phyloP scores from a whole-genome alignment of 2,888 invertebrate genomes.

The Deilephila porcellus region DNA sequence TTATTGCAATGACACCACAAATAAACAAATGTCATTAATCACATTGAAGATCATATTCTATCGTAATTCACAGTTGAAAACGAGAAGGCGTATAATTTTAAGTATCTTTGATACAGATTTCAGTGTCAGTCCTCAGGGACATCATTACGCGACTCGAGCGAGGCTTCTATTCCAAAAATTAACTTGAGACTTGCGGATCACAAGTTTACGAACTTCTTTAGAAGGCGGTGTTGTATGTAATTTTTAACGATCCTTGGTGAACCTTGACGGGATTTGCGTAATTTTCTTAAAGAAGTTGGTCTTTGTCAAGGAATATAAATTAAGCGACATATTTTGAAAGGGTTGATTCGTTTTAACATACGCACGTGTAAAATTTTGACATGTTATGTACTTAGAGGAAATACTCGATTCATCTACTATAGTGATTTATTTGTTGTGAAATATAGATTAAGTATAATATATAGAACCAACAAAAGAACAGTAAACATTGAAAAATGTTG shows the following conservation, averaged over 20 bases:
- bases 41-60: not conserved
- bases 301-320: not conserved
- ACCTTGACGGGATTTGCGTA: not conserved
- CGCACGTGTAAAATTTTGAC: no score
- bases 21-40: not conserved
- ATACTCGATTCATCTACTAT: no score
- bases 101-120: conserved; percentile 22
- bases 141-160: conserved; percentile 42
- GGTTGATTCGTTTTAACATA: not conserved
- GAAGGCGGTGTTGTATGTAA: conserved; percentile 16
- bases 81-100: conserved; percentile 24
- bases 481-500: no score
- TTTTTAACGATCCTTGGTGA: conserved; percentile 9
- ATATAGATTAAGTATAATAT: no score
- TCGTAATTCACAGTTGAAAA: not conserved
- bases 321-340: not conserved
- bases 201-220: conserved; percentile 29
- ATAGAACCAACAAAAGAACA: no score
- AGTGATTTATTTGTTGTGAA: no score
- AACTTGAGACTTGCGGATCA: conserved; percentile 23
- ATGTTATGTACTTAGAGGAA: no score
- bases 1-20: not conserved
- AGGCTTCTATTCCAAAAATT: conserved; percentile 22
- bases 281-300: not conserved
- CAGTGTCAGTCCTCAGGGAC: conserved; percentile 39